Conservation (phyloP, 2,113 vertebrate genomes). For the Misgurnus anguillicaudatus region DNA sequence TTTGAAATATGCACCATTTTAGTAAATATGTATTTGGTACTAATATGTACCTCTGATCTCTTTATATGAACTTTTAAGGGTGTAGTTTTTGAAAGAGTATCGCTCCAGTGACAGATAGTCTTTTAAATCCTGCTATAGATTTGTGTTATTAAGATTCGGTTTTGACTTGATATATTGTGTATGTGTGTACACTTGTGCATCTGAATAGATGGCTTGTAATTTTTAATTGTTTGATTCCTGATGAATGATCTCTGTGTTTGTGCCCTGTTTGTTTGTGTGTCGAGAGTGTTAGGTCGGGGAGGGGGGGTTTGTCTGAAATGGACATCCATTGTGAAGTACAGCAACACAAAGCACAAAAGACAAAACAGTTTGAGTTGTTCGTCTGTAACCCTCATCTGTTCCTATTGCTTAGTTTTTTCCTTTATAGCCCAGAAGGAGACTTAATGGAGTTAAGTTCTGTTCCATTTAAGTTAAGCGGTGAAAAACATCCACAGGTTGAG, state of each 20-base stretch:
- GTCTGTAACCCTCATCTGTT: slow-evolving; percentile 48
- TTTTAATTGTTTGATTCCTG: slow-evolving; percentile 17
- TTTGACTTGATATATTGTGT: slow-evolving; percentile 18
- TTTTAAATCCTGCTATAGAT: not conserved
- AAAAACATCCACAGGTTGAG: no score
- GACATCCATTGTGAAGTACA: slow-evolving; percentile 54
- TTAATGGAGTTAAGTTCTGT: not conserved
- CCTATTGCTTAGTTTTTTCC: not conserved
- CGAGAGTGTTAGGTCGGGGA: slow-evolving; percentile 8
- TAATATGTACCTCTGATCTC: no score
- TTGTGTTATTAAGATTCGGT: not conserved
- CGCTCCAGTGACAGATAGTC: no score
- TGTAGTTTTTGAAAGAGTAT: no score
- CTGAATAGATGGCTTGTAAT: not conserved
- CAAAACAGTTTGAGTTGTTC: slow-evolving; percentile 47
- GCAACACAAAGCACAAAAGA: slow-evolving; percentile 53
- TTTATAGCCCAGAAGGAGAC: not conserved
- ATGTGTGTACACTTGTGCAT: slow-evolving; percentile 9
- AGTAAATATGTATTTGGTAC: no score
- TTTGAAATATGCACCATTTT: no score
- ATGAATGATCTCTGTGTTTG: slow-evolving; percentile 26
- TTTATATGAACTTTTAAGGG: no score
- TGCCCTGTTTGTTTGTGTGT: slow-evolving; percentile 30
- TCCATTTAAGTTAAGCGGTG: no score
- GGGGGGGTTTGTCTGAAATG: slow-evolving; percentile 34